phyloP scores from a whole-genome alignment of 1,140 invertebrate species.

The Lanistes nyassanus region DNA sequence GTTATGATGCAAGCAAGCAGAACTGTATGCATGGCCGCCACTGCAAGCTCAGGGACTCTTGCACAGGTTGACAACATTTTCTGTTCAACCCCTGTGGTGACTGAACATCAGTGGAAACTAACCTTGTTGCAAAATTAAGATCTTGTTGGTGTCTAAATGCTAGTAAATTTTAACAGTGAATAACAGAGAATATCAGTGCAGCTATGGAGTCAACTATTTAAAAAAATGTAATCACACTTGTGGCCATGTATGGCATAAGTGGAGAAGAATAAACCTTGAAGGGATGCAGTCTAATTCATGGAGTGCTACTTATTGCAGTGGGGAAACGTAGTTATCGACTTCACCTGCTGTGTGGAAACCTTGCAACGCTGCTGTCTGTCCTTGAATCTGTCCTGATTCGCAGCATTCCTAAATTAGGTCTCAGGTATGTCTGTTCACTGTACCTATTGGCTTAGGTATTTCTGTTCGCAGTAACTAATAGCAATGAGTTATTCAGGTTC shows the following conservation, averaged over 20 bases:
- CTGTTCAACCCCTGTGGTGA: not conserved
- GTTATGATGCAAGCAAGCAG: slow-evolving; percentile 48
- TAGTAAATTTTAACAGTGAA: no score
- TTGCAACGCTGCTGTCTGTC: slow-evolving; percentile 56
- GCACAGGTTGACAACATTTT: slow-evolving; percentile 45
- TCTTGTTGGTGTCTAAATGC: not conserved
- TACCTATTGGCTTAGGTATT: no score
- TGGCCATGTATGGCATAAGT: no score
- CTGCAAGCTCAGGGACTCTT: slow-evolving; percentile 45
- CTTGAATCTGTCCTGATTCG: slow-evolving; percentile 53
- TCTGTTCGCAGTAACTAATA: no score
- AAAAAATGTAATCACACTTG: not conserved
- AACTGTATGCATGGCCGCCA: slow-evolving; percentile 58
- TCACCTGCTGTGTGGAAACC: slow-evolving; percentile 60
- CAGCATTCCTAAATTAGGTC: slow-evolving; percentile 46
- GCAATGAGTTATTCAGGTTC: no score
- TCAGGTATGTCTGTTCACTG: slow-evolving; percentile 55
- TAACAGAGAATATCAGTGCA: not conserved
- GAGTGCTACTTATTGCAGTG: slow-evolving; percentile 1
- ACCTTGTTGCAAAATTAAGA: no score
- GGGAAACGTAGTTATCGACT: slow-evolving; percentile 41
- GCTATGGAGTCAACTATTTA: not conserved
- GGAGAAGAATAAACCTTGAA: no score
- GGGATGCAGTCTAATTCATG: no score
- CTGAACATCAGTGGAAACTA: not conserved